These are phyloP conservation scores for Temnothorax rugatulus DNA, from an alignment of 2,888 invertebrate species.

Conservation along the genomic window DNA sequence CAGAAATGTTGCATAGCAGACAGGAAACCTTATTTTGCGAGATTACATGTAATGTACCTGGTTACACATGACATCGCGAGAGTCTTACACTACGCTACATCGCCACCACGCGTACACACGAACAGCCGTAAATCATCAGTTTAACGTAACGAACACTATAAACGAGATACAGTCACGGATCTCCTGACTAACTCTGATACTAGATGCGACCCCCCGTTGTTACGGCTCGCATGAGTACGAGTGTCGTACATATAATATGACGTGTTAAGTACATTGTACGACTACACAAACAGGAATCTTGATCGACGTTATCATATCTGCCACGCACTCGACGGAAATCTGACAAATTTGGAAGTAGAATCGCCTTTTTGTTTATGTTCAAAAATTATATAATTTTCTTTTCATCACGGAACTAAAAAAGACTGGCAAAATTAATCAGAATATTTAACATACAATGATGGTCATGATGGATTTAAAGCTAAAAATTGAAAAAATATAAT, in stretches of 20 bases:
- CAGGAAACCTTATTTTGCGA: conserved; percentile 29
- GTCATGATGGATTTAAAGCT: background rate
- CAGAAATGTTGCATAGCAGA: background rate
- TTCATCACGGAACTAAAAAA: conserved; percentile 41
- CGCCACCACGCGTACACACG: conserved; percentile 30
- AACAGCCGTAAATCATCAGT: conserved; percentile 70
- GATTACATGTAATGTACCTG: conserved; percentile 8
- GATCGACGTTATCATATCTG: conserved; percentile 49
- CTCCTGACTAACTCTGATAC: conserved; percentile 72
- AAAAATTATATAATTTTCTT: conserved; percentile 50
- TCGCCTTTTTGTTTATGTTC: background rate
- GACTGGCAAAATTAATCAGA: background rate
- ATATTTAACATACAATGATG: background rate
- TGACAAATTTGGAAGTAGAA: background rate
- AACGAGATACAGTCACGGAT: conserved; percentile 79
- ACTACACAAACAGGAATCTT: conserved; percentile 36
- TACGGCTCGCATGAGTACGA: conserved; percentile 71
- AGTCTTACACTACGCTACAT: background rate
- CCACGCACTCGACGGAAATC: background rate
- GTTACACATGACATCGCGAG: background rate
- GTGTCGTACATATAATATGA: conserved; percentile 57
- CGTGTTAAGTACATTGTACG: conserved; percentile 70
- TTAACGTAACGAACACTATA: conserved; percentile 74
- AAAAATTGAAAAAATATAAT: background rate
- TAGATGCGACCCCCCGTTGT: conserved; percentile 78